These are phyloP conservation scores for Tachina grossa DNA, from an alignment of 2,888 invertebrate species.

Conservation along the genomic window DNA sequence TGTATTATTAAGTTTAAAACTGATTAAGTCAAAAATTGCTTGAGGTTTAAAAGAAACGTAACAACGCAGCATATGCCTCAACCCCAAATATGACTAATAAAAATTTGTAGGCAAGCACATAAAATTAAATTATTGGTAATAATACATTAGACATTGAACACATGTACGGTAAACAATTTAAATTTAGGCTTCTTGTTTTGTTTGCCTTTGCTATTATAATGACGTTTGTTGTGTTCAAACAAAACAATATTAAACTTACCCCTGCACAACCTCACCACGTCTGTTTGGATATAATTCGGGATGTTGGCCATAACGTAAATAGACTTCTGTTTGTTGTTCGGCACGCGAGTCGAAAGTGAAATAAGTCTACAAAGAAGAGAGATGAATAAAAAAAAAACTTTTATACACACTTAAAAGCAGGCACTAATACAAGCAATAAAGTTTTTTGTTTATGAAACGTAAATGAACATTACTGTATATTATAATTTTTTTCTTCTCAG, in stretches of 20 bases:
- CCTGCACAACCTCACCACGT: constrained; percentile 93
- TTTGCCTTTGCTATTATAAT: constrained; percentile 30
- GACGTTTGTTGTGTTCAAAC: neutral
- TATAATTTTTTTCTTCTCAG: no score
- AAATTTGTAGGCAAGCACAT: constrained; percentile 59
- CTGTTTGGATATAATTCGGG: constrained; percentile 96
- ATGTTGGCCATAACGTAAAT: constrained; percentile 95
- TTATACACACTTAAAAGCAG: constrained; percentile 18
- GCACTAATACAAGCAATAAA: neutral
- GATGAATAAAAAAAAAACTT: constrained; percentile 55
- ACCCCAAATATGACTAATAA: constrained; percentile 58
- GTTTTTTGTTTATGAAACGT: neutral
- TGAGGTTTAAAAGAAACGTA: neutral
- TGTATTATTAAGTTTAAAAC: constrained; percentile 48
- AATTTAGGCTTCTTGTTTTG: constrained; percentile 2
- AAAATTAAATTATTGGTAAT: constrained; percentile 74
- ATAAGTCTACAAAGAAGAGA: constrained; percentile 85
- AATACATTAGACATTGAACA: constrained; percentile 74
- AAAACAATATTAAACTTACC: constrained; percentile 84
- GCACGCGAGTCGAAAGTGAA: constrained; percentile 93
- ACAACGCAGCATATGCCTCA: constrained; percentile 10
- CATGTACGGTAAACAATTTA: constrained; percentile 60
- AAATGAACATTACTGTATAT: neutral
- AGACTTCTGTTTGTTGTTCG: constrained; percentile 95
- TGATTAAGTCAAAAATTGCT: constrained; percentile 49